Conservation (phyloP, 2,888 invertebrate genomes). For the Agrochola lychnidis region DNA sequence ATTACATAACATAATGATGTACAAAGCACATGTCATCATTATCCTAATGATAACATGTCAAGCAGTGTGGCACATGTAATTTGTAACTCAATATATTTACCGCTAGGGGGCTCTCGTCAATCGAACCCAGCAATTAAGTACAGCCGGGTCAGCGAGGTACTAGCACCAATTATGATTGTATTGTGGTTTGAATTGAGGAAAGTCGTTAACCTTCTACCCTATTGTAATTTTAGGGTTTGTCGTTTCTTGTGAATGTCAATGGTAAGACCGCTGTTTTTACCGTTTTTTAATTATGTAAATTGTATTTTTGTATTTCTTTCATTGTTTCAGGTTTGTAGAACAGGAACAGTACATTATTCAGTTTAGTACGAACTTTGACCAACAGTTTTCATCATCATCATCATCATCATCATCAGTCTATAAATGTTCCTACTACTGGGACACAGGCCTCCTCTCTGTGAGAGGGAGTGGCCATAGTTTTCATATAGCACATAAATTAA, state of each 20-base stretch:
- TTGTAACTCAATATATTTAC: constrained; percentile 62
- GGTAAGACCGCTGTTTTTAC: constrained; percentile 11
- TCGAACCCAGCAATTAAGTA: constrained; percentile 52
- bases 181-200: constrained; percentile 22
- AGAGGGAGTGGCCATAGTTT: too few species aligned
- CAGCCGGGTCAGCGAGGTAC: constrained; percentile 42
- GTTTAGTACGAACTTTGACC: not conserved
- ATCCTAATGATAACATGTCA: constrained; percentile 42
- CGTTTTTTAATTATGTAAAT: not conserved
- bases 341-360: not conserved
- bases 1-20: constrained; percentile 24
- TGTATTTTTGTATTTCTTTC: not conserved
- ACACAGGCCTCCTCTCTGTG: too few species aligned
- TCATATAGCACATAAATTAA: too few species aligned
- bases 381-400: too few species aligned
- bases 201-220: constrained; percentile 12
- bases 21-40: constrained; percentile 28
- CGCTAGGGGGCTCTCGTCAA: constrained; percentile 33
- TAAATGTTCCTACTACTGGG: too few species aligned
- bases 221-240: constrained; percentile 15
- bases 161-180: constrained; percentile 41
- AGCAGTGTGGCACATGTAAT: constrained; percentile 34
- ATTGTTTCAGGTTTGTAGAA: not conserved
- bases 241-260: constrained; percentile 10
- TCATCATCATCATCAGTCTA: too few species aligned